Conservation (phyloP, 2,797 vertebrate genomes). For the Oophaga sylvatica region DNA sequence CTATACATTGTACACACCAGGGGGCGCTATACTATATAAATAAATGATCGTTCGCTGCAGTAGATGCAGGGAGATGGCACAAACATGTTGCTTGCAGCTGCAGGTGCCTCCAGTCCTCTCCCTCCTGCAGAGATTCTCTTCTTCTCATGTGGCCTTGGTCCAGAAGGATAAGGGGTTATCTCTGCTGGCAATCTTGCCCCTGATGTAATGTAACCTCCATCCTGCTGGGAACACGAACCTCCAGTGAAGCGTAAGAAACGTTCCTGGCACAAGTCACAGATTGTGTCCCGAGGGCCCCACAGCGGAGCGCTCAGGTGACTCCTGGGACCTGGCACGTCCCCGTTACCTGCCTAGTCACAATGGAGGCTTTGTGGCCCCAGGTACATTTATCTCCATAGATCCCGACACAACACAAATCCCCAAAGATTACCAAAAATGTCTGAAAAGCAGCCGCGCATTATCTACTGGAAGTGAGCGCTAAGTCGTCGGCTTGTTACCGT, state of each 20-base stretch:
- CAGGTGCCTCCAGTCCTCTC: too few relatives aligned
- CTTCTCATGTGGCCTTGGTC: not conserved
- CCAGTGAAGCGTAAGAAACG: not conserved
- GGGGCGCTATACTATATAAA: too few relatives aligned
- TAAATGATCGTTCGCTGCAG: too few relatives aligned
- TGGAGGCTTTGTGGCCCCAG: not conserved
- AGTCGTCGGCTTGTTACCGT: not conserved
- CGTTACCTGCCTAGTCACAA: not conserved
- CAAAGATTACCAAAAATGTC: not conserved
- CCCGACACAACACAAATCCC: not conserved
- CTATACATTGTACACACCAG: too few relatives aligned
- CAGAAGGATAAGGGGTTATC: not conserved
- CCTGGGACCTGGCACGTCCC: not conserved
- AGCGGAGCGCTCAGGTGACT: not conserved
- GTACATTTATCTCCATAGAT: not conserved
- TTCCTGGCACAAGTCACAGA: slow-evolving; percentile 15
- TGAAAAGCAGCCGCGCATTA: not conserved
- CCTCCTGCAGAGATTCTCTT: not conserved
- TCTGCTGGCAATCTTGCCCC: not conserved
- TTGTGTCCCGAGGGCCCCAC: not conserved
- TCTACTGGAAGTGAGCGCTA: not conserved
- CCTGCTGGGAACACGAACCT: not conserved
- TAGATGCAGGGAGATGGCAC: too few relatives aligned
- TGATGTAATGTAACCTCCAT: not conserved
- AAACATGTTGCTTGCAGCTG: too few relatives aligned